Conservation (phyloP, 2,113 vertebrate genomes). For the Puffinus mauretanicus region DNA sequence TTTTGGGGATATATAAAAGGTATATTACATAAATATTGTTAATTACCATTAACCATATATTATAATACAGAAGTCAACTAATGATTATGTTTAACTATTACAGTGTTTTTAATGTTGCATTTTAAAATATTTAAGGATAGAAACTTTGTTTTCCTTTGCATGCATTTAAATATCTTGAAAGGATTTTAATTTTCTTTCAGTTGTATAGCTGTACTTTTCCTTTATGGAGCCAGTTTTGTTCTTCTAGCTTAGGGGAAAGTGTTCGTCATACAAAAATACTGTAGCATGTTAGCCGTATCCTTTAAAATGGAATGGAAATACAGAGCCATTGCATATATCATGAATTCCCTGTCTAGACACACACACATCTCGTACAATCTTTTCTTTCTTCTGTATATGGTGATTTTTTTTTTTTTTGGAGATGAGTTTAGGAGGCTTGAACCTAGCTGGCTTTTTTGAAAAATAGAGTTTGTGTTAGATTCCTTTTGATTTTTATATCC, state of each 20-base stretch:
- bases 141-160: not conserved
- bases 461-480: not conserved
- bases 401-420: too few relatives aligned
- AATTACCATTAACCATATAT: not conserved
- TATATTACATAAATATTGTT: not conserved
- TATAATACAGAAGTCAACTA: not conserved
- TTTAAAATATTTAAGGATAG: not conserved
- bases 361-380: fast-evolving
- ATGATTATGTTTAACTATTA: not conserved
- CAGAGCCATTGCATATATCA: fast-evolving
- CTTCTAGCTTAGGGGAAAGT: not conserved
- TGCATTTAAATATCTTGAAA: not conserved
- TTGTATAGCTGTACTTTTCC: not conserved
- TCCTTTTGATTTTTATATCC: not conserved
- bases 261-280: fast-evolving
- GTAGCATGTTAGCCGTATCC: fast-evolving
- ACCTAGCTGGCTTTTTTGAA: not conserved
- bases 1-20: fast-evolving
- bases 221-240: not conserved
- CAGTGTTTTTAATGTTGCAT: not conserved
- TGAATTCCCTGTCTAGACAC: not conserved
- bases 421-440: not conserved
- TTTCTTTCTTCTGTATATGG: not conserved
- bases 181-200: not conserved
- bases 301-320: not conserved